A percentile compares a stretch with the other conserved stretches of the same genome.
Conservation (phyloP, 2,113 vertebrate genomes). For the Sturnira hondurensis region DNA sequence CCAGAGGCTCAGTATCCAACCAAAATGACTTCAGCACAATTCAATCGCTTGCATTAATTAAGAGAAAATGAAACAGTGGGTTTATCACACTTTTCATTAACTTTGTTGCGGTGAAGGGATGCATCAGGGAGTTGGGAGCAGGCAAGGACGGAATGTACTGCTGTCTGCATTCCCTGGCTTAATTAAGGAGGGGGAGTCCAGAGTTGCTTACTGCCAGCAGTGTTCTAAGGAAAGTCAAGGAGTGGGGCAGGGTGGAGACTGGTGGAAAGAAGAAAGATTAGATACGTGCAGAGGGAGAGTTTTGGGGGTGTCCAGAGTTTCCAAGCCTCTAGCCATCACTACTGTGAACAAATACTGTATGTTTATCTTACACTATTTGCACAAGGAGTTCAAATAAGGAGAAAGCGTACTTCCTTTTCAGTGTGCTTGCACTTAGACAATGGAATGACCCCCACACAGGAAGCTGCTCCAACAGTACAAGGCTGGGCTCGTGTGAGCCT, state of each 20-base stretch:
- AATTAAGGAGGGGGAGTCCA: background rate
- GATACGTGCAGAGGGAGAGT: background rate
- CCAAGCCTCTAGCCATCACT: background rate
- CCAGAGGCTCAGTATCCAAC: constrained; percentile 35
- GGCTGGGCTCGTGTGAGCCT: background rate
- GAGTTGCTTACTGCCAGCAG: background rate
- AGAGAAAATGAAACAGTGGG: constrained; percentile 46
- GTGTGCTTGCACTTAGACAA: background rate
- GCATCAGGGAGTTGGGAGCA: background rate
- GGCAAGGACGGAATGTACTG: background rate
- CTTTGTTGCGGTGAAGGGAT: background rate
- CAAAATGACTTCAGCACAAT: constrained; percentile 55
- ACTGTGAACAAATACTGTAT: background rate
- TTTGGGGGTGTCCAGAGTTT: background rate
- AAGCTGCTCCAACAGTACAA: background rate
- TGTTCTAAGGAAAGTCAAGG: background rate
- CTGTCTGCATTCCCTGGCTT: background rate
- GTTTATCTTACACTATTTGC: background rate
- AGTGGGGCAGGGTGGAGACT: background rate
- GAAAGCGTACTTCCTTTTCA: background rate
- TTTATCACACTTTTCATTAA: constrained; percentile 69
- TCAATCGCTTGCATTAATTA: constrained; percentile 68
- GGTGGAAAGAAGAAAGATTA: background rate
- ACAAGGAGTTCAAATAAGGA: background rate
- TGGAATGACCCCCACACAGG: fast-evolving